Conservation (phyloP, 2,113 vertebrate species). For the Prionailurus bengalensis region DNA sequence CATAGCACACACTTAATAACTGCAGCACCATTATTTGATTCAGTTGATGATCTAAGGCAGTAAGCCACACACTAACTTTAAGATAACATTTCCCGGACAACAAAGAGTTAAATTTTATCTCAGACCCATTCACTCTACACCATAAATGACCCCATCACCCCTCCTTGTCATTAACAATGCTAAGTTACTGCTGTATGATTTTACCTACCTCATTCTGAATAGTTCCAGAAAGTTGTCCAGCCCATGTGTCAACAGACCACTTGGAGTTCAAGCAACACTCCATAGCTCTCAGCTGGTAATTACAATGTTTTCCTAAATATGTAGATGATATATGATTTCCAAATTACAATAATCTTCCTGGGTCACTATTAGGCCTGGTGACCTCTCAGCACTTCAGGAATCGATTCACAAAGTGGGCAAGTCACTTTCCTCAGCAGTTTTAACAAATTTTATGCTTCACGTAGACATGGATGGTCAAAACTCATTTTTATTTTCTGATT, state of each 20-base stretch:
- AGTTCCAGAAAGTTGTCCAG: constrained; percentile 69
- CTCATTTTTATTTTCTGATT: constrained; percentile 80
- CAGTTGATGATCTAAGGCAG: background rate
- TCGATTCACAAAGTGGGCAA: constrained; percentile 57
- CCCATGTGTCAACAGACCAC: constrained; percentile 73
- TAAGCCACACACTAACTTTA: background rate
- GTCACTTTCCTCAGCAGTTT: constrained; percentile 66
- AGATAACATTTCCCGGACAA: constrained; percentile 49
- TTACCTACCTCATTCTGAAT: constrained; percentile 61
- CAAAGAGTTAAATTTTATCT: constrained; percentile 65
- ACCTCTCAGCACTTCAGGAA: constrained; percentile 49
- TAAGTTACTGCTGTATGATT: background rate
- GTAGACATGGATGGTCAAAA: constrained; percentile 61
- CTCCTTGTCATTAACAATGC: constrained; percentile 33
- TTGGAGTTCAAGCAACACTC: constrained; percentile 80
- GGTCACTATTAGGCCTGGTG: background rate
- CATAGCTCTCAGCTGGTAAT: constrained; percentile 67
- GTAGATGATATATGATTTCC: constrained; percentile 61
- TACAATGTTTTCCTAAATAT: constrained; percentile 71
- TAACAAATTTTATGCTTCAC: constrained; percentile 58
- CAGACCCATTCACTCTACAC: constrained; percentile 13
- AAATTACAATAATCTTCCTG: constrained; percentile 46
- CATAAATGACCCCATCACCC: background rate
- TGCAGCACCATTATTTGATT: background rate
- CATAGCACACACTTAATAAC: background rate